phyloP scores from a whole-genome alignment of 2,113 vertebrate species.

The Todiramphus chloris region DNA sequence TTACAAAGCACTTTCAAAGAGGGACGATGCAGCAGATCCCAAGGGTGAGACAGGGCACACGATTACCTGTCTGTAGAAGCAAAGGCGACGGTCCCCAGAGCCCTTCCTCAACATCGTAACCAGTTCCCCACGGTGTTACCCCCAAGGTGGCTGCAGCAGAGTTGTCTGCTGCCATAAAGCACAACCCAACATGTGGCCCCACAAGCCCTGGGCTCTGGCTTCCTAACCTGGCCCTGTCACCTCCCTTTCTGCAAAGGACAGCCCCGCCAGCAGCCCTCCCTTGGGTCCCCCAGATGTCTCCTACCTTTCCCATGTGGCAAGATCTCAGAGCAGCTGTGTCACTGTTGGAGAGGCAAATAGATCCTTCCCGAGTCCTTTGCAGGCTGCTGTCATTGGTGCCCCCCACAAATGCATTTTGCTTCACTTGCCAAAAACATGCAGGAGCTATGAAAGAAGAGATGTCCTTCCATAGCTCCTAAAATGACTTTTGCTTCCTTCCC shows the following conservation, averaged over 20 bases:
- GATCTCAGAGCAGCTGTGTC: not conserved
- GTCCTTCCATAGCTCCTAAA: slow-evolving; percentile 43
- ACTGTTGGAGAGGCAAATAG: not conserved
- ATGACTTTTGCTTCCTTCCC: slow-evolving; percentile 49
- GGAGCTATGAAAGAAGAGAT: not conserved
- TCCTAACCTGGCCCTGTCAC: not conserved
- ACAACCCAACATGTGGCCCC: rapidly evolving
- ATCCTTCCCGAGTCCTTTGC: not conserved
- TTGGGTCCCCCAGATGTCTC: not conserved
- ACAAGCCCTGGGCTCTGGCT: not conserved
- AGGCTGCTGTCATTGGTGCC: slow-evolving; percentile 21
- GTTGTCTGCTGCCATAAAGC: not conserved
- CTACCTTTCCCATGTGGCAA: not conserved
- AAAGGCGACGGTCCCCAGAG: not conserved
- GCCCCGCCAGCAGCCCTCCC: not conserved
- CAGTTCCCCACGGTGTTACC: not conserved
- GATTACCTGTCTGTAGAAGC: not conserved
- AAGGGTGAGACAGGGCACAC: rapidly evolving
- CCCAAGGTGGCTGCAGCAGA: not conserved
- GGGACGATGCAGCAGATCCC: not conserved
- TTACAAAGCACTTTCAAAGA: not conserved
- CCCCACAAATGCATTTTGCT: slow-evolving; percentile 8
- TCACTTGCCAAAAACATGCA: slow-evolving; percentile 23
- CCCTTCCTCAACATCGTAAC: not conserved
- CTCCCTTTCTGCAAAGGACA: not conserved